Conservation (phyloP, 2,888 invertebrate genomes). For the Terebella lapidaria region DNA sequence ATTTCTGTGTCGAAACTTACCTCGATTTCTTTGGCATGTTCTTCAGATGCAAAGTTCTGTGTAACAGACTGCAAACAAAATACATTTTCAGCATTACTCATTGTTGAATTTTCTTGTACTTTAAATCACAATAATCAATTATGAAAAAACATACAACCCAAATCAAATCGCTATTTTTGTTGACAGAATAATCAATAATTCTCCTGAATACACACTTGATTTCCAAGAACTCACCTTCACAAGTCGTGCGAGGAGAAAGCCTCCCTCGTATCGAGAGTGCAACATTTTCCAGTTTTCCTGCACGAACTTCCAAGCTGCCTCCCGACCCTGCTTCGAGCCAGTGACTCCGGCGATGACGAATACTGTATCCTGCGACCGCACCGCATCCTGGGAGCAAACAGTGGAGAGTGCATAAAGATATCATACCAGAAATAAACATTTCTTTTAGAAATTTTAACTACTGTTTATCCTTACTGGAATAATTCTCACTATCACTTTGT, state of each 20-base stretch:
- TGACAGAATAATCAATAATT: no score
- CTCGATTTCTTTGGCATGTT: conserved; percentile 75
- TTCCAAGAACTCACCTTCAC: conserved; percentile 63
- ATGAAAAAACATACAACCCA: no score
- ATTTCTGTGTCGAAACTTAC: no score
- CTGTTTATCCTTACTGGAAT: not conserved
- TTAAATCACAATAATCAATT: no score
- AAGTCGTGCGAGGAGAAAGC: conserved; percentile 74
- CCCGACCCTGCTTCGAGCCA: conserved; percentile 72
- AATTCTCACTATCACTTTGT: no score
- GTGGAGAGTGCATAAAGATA: no score
- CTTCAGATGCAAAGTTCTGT: conserved; percentile 82
- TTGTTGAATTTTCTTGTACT: no score
- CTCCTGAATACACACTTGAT: no score
- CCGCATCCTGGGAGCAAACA: conserved; percentile 86
- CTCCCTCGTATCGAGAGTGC: conserved; percentile 71
- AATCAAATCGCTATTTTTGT: no score
- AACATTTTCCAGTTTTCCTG: conserved; percentile 76
- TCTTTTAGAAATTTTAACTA: not conserved
- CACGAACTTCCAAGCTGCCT: conserved; percentile 86
- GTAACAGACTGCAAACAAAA: conserved; percentile 54
- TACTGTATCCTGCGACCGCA: conserved; percentile 84
- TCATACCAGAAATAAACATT: no score
- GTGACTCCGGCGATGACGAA: conserved; percentile 84
- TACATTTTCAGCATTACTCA: not conserved